These are phyloP conservation scores for Trogon surrucura DNA, from an alignment of 2,113 vertebrate species.

Conservation along the genomic window DNA sequence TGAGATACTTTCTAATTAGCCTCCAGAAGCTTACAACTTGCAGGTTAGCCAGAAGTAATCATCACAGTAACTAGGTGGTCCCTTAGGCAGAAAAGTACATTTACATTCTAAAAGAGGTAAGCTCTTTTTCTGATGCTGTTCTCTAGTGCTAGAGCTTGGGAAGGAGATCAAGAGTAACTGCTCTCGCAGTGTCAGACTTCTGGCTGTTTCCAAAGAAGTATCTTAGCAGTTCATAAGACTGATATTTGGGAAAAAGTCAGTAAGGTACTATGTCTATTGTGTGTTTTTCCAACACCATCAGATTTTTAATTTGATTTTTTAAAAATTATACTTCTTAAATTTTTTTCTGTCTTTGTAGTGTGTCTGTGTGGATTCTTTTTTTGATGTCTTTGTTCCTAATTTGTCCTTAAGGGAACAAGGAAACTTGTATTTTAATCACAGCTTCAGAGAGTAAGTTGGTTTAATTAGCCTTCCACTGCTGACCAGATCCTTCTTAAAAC, in stretches of 20 bases:
- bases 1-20: conserved; percentile 78
- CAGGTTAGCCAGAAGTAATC: conserved; percentile 25
- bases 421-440: background rate
- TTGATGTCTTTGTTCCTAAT: background rate
- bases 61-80: conserved; percentile 11
- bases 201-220: background rate
- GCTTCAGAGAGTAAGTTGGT: background rate
- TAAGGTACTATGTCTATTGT: background rate
- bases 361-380: background rate
- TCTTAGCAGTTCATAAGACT: background rate
- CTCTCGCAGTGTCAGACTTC: background rate
- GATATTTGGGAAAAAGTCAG: background rate
- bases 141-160: background rate
- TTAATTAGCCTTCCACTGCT: background rate
- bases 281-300: background rate
- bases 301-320: background rate
- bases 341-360: background rate
- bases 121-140: conserved; percentile 22
- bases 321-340: background rate
- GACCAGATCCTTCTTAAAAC: background rate
- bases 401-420: background rate
- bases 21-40: conserved; percentile 73
- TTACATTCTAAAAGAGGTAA: conserved; percentile 38
- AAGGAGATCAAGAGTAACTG: background rate
- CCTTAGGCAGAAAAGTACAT: background rate